A percentile compares a stretch with the other conserved stretches of the same genome.
These are phyloP conservation scores for Leptodactylus fuscus DNA, from an alignment of 2,113 vertebrate species.

Conservation along the genomic window DNA sequence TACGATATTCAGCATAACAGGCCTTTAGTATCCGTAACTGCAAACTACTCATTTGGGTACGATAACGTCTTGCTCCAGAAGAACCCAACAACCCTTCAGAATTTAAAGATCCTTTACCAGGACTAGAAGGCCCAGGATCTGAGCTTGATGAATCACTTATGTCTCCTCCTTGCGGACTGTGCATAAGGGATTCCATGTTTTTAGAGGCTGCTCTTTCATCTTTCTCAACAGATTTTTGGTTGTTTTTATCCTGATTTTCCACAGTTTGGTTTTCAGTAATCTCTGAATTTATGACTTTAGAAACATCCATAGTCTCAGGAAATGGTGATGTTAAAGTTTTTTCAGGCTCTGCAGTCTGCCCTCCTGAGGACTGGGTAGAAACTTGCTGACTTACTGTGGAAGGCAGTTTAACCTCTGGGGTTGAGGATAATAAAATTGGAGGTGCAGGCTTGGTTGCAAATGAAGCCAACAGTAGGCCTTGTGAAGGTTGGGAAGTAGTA, in stretches of 20 bases:
- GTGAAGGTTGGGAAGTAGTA: constrained; percentile 64
- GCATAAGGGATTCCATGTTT: constrained; percentile 66
- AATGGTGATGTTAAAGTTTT: not conserved
- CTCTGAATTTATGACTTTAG: constrained; percentile 17
- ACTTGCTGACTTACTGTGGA: constrained; percentile 63
- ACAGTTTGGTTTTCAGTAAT: not conserved
- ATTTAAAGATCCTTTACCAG: constrained; percentile 60
- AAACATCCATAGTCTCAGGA: not conserved
- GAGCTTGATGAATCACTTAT: constrained; percentile 71
- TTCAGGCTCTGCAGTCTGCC: constrained; percentile 17
- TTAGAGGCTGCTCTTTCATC: constrained; percentile 60
- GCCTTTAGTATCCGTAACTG: constrained; percentile 90
- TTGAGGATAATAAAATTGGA: constrained; percentile 12
- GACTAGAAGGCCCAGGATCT: constrained; percentile 70
- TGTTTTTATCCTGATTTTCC: constrained; percentile 33
- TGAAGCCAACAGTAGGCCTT: constrained; percentile 67
- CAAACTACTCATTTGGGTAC: constrained; percentile 88
- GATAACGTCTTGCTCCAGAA: constrained; percentile 79
- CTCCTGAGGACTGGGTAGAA: constrained; percentile 28
- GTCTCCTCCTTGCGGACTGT: constrained; percentile 70
- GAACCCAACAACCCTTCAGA: constrained; percentile 68
- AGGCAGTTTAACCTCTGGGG: constrained; percentile 61
- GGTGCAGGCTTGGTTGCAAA: constrained; percentile 63
- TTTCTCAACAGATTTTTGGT: constrained; percentile 60
- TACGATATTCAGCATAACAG: constrained; percentile 88